Base-by-base conservation (phyloP, 1,140 invertebrate genomes). In the Zaprionus camerounensis region DNA sequence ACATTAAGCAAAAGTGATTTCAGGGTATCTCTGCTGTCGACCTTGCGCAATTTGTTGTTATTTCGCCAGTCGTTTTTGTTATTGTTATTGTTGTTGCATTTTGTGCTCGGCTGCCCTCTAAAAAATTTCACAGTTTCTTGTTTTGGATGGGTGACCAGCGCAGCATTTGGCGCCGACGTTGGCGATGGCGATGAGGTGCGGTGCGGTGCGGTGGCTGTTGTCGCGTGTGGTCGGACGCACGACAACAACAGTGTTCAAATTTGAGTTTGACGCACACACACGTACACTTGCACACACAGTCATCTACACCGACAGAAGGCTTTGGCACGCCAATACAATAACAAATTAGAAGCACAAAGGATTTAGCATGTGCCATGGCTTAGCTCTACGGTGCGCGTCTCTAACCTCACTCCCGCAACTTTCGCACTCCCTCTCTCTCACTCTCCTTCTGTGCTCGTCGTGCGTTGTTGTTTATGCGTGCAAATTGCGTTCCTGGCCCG, bases 261-360 rank as follows among this genome's bases (percentile, higher is more conserved):
- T 83, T 80, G 77, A 84, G 81, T 80, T 53, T 68, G 46, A 46
- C 44, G 15, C 49, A 70, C 61, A 67, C 46, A 66, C 46, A 70
- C 51, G 34, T 24, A 61, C 59, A 26, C n/a, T 38, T 9, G 13
- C 61, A 55, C 63, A 62, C 11, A 62, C 46, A 38, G 11, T 44
- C 31, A 51, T 44, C 2, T 9, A 61, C 65, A 71, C 53, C 12
- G 36, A 71, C 20, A 71, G 68, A 66, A 64, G 63, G 55, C 62
- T 83, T 70, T 87, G 80, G 77, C 83, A 82, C 83, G 80, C 84
- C 81, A 88, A 87, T 87, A 83, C 83, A 87, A 87, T 87, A 87
- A 87, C 83, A 87, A 87, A 87, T 87, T 87, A 87, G 82, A 87
- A 81, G 84, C 81, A 87, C 83, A 87, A 88, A 81, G 80, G 80